Percentiles rank a stretch among this genome's conserved stretches.
These are phyloP conservation scores for Drosophila truncata DNA, from an alignment of 1,140 invertebrate genomes.

Conservation along the genomic window DNA sequence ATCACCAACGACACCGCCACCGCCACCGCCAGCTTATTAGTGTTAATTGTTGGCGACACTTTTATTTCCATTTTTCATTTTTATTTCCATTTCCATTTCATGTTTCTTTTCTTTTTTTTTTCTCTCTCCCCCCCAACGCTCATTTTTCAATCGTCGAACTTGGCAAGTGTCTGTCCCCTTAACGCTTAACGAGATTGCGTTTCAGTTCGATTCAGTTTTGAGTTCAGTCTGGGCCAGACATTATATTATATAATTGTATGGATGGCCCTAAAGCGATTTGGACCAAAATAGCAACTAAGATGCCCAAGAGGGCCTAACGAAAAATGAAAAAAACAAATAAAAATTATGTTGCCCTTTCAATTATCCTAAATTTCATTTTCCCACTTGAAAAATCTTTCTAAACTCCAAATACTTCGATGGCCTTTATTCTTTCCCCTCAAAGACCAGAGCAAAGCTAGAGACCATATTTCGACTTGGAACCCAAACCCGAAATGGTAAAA, in stretches of 20 bases:
- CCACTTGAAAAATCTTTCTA: not conserved
- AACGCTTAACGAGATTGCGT: conserved; percentile 74
- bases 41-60: conserved; percentile 59
- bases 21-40: conserved; percentile 39
- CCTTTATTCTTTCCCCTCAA: no score
- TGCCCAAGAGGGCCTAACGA: not conserved
- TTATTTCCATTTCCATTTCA: conserved; percentile 38
- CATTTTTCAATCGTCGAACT: conserved; percentile 25
- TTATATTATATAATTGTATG: conserved; percentile 43
- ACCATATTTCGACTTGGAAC: not conserved
- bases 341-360: no score
- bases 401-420: not conserved
- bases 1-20: not conserved
- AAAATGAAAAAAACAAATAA: no score
- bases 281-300: conserved; percentile 34
- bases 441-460: not conserved
- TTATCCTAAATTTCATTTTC: not conserved
- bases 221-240: conserved; percentile 20
- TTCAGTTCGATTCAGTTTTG: conserved; percentile 14
- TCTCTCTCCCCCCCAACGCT: conserved; percentile 20
- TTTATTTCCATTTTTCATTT: conserved; percentile 36
- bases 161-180: conserved; percentile 45
- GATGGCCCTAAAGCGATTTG: conserved; percentile 30
- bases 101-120: conserved; percentile 4
- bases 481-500: not conserved